Conservation (phyloP, 2,797 vertebrate species). For the Mus caroli region DNA sequence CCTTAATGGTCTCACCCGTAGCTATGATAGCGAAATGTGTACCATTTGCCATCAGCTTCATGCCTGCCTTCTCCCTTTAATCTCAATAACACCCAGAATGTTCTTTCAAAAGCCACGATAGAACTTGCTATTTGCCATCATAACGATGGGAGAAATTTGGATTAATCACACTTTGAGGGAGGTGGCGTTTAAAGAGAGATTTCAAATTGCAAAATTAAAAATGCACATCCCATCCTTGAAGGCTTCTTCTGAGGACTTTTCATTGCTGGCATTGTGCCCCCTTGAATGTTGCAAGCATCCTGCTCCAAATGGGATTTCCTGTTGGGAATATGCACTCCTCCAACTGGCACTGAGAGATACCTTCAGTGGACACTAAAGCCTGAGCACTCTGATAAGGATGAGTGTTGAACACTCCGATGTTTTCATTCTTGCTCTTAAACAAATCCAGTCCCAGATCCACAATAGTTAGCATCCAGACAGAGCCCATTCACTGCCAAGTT, state of each 20-base stretch:
- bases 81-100: slow-evolving; percentile 69
- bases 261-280: neutral
- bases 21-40: slow-evolving; percentile 39
- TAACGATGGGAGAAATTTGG: slow-evolving; percentile 67
- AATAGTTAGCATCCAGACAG: neutral
- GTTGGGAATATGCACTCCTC: neutral
- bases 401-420: accelerated
- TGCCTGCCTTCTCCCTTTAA: slow-evolving; percentile 68
- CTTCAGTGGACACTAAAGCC: neutral
- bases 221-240: neutral
- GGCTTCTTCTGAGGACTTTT: neutral
- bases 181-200: slow-evolving; percentile 70
- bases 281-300: neutral
- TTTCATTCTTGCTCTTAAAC: slow-evolving; percentile 10
- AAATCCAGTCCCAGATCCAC: neutral
- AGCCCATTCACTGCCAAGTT: neutral
- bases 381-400: neutral
- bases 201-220: slow-evolving; percentile 78
- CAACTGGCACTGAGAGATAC: neutral
- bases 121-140: slow-evolving; percentile 67
- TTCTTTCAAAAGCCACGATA: slow-evolving; percentile 65
- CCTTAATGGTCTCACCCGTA: slow-evolving; percentile 41
- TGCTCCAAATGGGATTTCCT: neutral
- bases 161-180: slow-evolving; percentile 75
- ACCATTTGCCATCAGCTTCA: slow-evolving; percentile 64